Evolutionary conservation across 2,797 vertebrate genomes (phyloP).

Genomic region (Thunnus albacares): DNA sequence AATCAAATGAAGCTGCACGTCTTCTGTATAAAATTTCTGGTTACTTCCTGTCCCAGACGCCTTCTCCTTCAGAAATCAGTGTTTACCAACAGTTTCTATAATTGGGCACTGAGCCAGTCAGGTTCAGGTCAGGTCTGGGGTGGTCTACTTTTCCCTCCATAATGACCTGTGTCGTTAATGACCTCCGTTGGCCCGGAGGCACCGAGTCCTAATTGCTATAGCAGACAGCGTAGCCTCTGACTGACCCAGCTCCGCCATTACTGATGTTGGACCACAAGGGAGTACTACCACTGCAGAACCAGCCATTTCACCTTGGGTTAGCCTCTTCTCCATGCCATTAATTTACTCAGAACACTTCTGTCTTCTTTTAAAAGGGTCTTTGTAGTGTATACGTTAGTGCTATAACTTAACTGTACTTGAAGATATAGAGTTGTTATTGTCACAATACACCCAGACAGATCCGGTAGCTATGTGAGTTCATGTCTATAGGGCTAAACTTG

Average conservation of each 20-base stretch:
- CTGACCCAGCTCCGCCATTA: conserved; percentile 78
- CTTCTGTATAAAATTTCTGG: background rate
- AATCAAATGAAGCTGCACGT: conserved; percentile 31
- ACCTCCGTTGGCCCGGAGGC: conserved; percentile 77
- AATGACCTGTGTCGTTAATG: conserved; percentile 82
- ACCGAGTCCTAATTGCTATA: conserved; percentile 76
- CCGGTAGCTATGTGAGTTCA: conserved; percentile 44
- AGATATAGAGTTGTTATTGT: conserved; percentile 34
- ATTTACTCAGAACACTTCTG: conserved; percentile 12
- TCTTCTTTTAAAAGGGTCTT: background rate
- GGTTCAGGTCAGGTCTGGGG: conserved; percentile 56
- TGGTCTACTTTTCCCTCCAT: conserved; percentile 61
- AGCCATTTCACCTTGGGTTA: conserved; percentile 28
- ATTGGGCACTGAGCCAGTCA: conserved; percentile 39
- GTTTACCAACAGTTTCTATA: conserved; percentile 56
- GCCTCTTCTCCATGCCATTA: conserved; percentile 21
- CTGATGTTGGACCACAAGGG: conserved; percentile 63
- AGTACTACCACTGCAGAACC: conserved; percentile 40
- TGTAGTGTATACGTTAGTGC: background rate
- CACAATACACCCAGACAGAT: conserved; percentile 43
- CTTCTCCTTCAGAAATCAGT: conserved; percentile 14
- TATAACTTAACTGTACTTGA: conserved; percentile 11
- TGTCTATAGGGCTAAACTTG: conserved; percentile 62
- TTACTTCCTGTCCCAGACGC: background rate
- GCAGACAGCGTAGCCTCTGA: conserved; percentile 79